Evolutionary conservation across 2,113 vertebrate species (phyloP).

Genomic region (Sula dactylatra): DNA sequence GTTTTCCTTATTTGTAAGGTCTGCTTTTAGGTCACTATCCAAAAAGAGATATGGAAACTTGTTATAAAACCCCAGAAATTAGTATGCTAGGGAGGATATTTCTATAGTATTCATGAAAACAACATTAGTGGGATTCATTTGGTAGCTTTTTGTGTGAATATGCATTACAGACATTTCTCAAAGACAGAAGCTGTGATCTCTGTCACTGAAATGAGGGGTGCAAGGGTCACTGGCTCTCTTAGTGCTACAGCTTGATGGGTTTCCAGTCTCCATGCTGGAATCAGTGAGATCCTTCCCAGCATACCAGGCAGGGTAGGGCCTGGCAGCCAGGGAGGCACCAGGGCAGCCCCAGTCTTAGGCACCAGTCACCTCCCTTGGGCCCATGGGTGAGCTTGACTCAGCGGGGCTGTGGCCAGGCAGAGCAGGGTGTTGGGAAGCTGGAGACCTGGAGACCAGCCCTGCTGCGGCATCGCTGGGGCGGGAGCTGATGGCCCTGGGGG

Average conservation of each 20-base stretch:
- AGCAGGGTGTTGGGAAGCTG: too few relatives aligned
- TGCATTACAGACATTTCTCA: not conserved
- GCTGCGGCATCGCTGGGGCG: rapidly evolving
- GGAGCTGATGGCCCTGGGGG: not conserved
- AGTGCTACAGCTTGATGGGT: not conserved
- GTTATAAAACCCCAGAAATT: not conserved
- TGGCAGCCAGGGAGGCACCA: not conserved
- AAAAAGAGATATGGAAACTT: not conserved
- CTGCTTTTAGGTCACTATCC: not conserved
- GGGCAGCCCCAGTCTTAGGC: not conserved
- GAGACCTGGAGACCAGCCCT: not conserved
- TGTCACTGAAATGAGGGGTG: not conserved
- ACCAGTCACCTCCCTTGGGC: not conserved
- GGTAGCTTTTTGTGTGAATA: not conserved
- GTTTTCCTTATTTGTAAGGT: not conserved
- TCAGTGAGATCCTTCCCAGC: not conserved
- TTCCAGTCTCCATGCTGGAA: not conserved
- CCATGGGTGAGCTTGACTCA: rapidly evolving
- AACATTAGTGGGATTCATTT: not conserved
- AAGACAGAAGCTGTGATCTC: not conserved
- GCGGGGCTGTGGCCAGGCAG: rapidly evolving
- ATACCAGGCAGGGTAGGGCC: not conserved
- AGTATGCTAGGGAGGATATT: not conserved
- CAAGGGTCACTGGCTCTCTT: not conserved
- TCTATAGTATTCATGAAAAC: not conserved